phyloP scores from a whole-genome alignment of 1,140 invertebrate genomes.

The Trachymyrmex cornetzi region DNA sequence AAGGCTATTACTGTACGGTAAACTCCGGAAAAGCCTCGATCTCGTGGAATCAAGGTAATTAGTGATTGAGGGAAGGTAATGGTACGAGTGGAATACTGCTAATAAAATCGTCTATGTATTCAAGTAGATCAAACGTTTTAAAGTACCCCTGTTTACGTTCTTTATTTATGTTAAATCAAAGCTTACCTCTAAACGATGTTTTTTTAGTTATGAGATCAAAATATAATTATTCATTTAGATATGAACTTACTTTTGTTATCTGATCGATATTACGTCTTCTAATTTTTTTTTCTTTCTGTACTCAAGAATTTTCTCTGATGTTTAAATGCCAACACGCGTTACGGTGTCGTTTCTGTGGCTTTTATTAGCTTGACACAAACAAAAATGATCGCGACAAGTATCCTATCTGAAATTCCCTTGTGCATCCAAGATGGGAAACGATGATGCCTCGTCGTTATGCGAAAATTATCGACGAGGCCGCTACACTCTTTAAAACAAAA shows the following conservation, averaged over 20 bases:
- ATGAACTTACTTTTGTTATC: not conserved
- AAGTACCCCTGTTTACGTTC: not conserved
- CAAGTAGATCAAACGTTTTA: constrained; percentile 41
- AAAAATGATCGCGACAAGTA: constrained; percentile 28
- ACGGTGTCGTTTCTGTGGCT: not conserved
- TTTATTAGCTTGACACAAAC: constrained; percentile 43
- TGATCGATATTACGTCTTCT: not conserved
- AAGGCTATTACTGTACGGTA: constrained; percentile 76
- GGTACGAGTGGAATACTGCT: constrained; percentile 42
- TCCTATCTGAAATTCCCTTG: constrained; percentile 8
- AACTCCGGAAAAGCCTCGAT: constrained; percentile 65
- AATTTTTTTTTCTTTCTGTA: not conserved
- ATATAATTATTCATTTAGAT: constrained; percentile 8
- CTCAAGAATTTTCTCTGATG: not conserved
- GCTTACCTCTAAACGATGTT: not conserved
- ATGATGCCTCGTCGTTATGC: constrained; percentile 69
- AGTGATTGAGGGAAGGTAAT: constrained; percentile 66
- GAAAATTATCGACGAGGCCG: constrained; percentile 83
- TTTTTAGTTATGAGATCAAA: not conserved
- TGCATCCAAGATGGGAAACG: not conserved
- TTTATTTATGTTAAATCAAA: not conserved
- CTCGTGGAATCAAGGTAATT: constrained; percentile 63
- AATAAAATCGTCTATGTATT: constrained; percentile 26
- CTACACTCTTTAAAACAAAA: constrained; percentile 85
- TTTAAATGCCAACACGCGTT: not conserved